phyloP scores from a whole-genome alignment of 2,113 vertebrate species.

The Myiopsitta monachus region DNA sequence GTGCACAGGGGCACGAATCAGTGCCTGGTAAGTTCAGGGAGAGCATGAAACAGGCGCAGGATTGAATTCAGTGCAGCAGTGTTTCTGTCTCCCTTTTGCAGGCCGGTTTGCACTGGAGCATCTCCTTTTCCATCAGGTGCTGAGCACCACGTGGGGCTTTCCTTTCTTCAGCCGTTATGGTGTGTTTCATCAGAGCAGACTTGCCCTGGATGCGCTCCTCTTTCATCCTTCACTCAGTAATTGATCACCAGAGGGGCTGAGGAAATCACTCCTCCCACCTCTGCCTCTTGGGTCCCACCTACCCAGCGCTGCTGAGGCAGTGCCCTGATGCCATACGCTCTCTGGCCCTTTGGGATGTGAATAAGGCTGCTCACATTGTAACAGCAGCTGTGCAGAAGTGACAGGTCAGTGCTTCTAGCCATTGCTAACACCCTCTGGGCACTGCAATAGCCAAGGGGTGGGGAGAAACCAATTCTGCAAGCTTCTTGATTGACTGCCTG shows the following conservation, averaged over 20 bases:
- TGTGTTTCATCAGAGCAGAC: not conserved
- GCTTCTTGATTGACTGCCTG: not conserved
- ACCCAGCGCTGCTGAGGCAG: not conserved
- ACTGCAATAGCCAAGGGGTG: not conserved
- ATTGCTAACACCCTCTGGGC: not conserved
- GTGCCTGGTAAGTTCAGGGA: not conserved
- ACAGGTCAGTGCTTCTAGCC: not conserved
- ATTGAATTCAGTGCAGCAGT: not conserved
- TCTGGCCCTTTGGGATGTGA: not conserved
- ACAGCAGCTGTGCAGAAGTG: not conserved
- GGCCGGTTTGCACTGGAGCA: fast-evolving
- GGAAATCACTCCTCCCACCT: not conserved
- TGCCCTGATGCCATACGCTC: fast-evolving
- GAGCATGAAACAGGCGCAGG: not conserved
- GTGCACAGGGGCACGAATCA: not conserved
- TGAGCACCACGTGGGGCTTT: not conserved
- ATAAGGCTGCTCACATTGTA: not conserved
- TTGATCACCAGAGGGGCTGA: not conserved
- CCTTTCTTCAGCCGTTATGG: not conserved
- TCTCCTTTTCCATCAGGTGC: not conserved
- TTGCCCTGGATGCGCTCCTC: not conserved
- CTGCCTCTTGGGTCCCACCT: not conserved
- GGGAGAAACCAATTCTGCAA: not conserved
- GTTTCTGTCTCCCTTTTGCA: not conserved
- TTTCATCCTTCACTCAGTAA: not conserved